Base-by-base conservation (phyloP, 2,888 invertebrate genomes). In the Metalampra italica region DNA sequence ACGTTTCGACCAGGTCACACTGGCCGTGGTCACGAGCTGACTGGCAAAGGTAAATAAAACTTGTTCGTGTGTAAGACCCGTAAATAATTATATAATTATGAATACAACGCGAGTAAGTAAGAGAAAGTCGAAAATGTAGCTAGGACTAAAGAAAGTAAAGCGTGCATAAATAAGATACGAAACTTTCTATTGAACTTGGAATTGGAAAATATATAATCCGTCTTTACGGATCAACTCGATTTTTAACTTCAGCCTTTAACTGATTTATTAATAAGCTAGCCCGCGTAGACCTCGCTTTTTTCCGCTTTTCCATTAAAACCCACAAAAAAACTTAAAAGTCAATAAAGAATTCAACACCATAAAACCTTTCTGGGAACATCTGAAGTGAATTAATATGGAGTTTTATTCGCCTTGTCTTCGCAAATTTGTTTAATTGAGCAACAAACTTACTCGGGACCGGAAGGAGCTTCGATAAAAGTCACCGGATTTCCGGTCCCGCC, bases 361-460 rank as follows among this genome's bases (percentile, higher is more conserved):
- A 47, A 51, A 53, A 54, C 43, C 55, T 60, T 60, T 55, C 43
- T 5, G 30, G 13, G 38, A 46, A 62, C 57, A 56, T 57, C 55
- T 56, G 55, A 57, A 60, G 59, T 47, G 57, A 63, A 64, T 70
- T 66, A 64, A 62, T 55, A 54, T 58, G 52, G 55, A 61, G 57
- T 53, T 51, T 50, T 48, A 61, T 59, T 54, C 53, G 56, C 47
- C 62, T 62, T 64, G 64, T 67, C 61, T 64, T 55, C 41, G 57
- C 9, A 36, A 63, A 62, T 66, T 69, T 71, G 70, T 71, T 70
- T 78, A 81, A 81, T 79, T 81, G 71, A 61, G 66, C 68, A 64
- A 64, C 69, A 71, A 78, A 71, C 72, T 71, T 64, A 51, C 45
- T 50, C 47, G 52, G 50, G 30, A 39, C 40, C 38, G 48, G 44